Evolutionary conservation across 2,797 vertebrate genomes (phyloP).

Genomic region (Halcyon smyrnensis): DNA sequence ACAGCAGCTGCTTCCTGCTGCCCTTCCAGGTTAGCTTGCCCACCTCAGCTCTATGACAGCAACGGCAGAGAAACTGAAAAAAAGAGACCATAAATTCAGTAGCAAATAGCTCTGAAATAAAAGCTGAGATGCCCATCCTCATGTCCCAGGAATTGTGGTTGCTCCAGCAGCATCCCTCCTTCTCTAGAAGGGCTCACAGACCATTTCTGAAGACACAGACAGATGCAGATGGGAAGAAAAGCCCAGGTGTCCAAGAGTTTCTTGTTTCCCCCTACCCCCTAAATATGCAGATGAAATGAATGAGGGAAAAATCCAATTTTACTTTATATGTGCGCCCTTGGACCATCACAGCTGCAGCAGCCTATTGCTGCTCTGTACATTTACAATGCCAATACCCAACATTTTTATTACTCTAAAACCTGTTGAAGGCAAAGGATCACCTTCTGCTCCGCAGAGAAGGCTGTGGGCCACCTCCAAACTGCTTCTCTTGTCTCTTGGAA

Average conservation of each 20-base stretch:
- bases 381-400: not conserved
- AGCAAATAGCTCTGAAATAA: not conserved
- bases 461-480: not conserved
- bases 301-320: not conserved
- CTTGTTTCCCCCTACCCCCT: not conserved
- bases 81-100: not conserved
- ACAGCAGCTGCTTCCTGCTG: not conserved
- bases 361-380: not conserved
- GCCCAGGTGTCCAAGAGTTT: not conserved
- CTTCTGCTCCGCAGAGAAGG: not conserved
- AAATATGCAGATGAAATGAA: not conserved
- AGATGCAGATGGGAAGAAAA: not conserved
- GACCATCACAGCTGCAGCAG: not conserved
- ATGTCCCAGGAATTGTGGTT: not conserved
- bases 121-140: not conserved
- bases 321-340: not conserved
- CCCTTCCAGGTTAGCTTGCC: not conserved
- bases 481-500: not conserved
- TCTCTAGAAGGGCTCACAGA: not conserved
- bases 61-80: not conserved
- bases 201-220: not conserved
- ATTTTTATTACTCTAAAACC: not conserved
- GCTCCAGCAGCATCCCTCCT: not conserved
- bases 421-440: accelerated
- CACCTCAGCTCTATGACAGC: not conserved